Conservation (phyloP, 2,113 vertebrate species). For the Colossoma macropomum region DNA sequence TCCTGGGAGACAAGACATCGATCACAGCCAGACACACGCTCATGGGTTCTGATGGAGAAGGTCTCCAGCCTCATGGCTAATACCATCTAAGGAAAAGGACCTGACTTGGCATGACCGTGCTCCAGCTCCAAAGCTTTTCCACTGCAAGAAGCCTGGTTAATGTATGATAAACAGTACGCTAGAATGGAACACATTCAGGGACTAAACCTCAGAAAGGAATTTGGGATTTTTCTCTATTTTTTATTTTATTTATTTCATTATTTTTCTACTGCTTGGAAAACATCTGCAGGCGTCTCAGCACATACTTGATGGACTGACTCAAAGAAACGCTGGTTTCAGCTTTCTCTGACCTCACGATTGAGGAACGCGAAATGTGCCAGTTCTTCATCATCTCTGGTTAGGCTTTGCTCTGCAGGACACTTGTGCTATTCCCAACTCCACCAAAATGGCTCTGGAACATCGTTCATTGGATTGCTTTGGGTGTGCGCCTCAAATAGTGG, state of each 20-base stretch:
- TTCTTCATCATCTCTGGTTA: conserved; percentile 30
- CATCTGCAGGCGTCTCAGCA: conserved; percentile 16
- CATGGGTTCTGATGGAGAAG: conserved; percentile 45
- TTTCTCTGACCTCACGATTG: conserved; percentile 41
- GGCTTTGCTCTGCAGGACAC: not conserved
- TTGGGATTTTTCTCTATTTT: not conserved
- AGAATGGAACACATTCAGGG: conserved; percentile 42
- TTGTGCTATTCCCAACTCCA: conserved; percentile 12
- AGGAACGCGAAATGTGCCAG: conserved; percentile 26
- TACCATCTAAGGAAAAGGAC: conserved; percentile 78
- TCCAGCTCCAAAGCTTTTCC: conserved; percentile 65
- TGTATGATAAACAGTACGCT: conserved; percentile 61
- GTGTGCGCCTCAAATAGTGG: not conserved
- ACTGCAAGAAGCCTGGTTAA: conserved; percentile 64
- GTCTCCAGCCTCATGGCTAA: conserved; percentile 62
- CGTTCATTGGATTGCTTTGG: not conserved
- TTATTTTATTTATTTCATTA: not conserved
- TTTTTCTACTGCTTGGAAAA: conserved; percentile 29
- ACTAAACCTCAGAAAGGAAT: conserved; percentile 34
- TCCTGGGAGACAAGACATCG: conserved; percentile 46
- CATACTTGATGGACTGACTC: conserved; percentile 4
- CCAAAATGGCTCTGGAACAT: not conserved
- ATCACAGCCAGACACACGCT: conserved; percentile 52
- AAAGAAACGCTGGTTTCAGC: conserved; percentile 24
- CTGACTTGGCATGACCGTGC: conserved; percentile 64